Conservation (phyloP, 1,140 invertebrate species). For the Drosophila albomicans region DNA sequence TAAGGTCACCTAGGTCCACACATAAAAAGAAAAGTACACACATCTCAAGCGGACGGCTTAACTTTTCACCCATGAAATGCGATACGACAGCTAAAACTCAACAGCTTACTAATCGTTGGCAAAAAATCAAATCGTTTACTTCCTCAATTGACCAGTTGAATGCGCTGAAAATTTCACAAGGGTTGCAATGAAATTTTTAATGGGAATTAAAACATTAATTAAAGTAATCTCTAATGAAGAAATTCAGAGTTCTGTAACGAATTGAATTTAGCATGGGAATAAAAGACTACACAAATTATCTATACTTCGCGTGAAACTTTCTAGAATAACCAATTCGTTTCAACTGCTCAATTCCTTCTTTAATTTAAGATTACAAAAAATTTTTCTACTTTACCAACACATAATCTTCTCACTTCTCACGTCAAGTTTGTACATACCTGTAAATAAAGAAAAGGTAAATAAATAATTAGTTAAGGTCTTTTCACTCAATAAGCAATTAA, state of each 20-base stretch:
- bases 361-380: neutral
- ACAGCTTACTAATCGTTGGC: slow-evolving; percentile 11
- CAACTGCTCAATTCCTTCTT: too few species aligned
- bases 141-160: neutral
- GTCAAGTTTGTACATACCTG: slow-evolving; percentile 56
- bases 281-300: neutral
- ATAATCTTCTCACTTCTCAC: neutral
- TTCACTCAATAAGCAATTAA: slow-evolving; percentile 12
- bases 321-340: too few species aligned
- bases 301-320: too few species aligned
- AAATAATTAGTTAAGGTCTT: slow-evolving; percentile 22
- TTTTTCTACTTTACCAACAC: neutral
- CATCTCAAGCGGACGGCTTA: slow-evolving; percentile 20
- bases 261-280: neutral
- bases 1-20: slow-evolving; percentile 15
- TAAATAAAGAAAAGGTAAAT: slow-evolving; percentile 34
- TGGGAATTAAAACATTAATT: too few species aligned
- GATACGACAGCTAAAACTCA: slow-evolving; percentile 19
- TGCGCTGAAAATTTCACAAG: too few species aligned
- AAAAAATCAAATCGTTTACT: neutral
- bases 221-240: too few species aligned
- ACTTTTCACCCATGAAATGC: slow-evolving; percentile 24
- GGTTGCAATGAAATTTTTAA: too few species aligned
- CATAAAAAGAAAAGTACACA: neutral
- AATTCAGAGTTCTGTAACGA: too few species aligned